Evolutionary conservation across 2,797 vertebrate genomes (phyloP), one percentile per base, ranked within the genome.

Genomic region (Rhynchonycteris naso): DNA sequence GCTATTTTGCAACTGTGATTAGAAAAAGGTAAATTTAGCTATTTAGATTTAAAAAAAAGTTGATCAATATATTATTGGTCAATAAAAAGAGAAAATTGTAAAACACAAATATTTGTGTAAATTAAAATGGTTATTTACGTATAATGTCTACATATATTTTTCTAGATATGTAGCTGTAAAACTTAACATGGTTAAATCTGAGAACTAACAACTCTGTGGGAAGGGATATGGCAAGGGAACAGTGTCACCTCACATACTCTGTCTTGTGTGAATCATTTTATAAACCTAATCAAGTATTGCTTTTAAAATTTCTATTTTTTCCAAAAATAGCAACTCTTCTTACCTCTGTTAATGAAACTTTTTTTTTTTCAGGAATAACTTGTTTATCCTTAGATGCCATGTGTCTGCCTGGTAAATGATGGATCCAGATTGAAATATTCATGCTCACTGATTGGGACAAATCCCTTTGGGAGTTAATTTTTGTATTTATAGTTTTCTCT

Each of bases 361-460:
- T 19, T 72, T 58, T 13, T 56, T 14, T 65, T 47, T 33, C 30
- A 38, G 52, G 79, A 90, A 83, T 93, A 75, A 65, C 12, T n/a
- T 71, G 7, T 80, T 85, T 92, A 24, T 88, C 94, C 65, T 93
- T 74, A 90, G 89, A 94, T 10, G 58, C 74, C 24, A 9, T 47
- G 88, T 68, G 75, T 86, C 65, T 90, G 83, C 52, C 21, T 63
- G 65, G 79, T 81, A 84, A 93, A 50, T 59, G 33, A 52, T 54
- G 38, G 30, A 66, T 95, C 66, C 13, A 47, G 72, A 95, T n/a
- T 35, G 86, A 87, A 96, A 95, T 93, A 94, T 91, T 88, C 88
- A 43, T 56, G 26, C 58, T 92, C 71, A 26, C 26, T 80, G 61
- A 81, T 71, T 65, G 47, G 72, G 86, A 89, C 56, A 89, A 92